Base-by-base conservation (phyloP, 2,888 invertebrate genomes). In the Sclerodermus sp. region DNA sequence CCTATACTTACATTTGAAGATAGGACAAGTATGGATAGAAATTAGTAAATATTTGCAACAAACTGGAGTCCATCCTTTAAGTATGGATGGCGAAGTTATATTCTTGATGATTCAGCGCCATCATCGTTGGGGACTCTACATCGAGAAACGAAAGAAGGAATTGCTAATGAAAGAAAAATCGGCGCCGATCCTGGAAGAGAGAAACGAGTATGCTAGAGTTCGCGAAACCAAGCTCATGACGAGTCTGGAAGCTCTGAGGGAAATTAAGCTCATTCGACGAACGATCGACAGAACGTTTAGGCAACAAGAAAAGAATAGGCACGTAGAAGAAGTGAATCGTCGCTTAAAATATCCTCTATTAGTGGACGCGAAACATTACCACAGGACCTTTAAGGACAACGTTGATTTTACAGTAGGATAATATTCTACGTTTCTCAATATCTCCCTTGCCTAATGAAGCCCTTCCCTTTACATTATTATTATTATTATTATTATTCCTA, bases 1-100 rank as follows among this genome's bases (percentile, higher is more conserved):
- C 62, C 76, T 81, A 53, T 82, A 76, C 55, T 71, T 80, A 23
- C 71, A 74, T 5, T 58, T 82, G 41, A 80, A 79, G 58, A 58
- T 80, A 39, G 79, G 79, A 1, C 79, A 82, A 61, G 67, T 76
- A 8, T 82, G 82, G 82, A 56, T 69, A 15, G 80, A 81, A 60
- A 55, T 82, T 1, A 53, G 64, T 12, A 64, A 57, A 29, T 77
- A 79, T 57, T 62, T 81, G 15, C 64, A 74, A 46, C 63, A 68
- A n/a, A 58, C 62, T 3, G 73, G 73, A 3, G 60, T 81, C 3
- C 65, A 60, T 42, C 78, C 79, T 0, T 58, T 79, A 18, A 72
- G 69, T 10, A 60, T 73, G 42, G 81, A 82, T 57, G 66, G 67
- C 1, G 67, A 78, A 44, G 63, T 77, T 54, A 62, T 81, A 34